A percentile compares a stretch with the other conserved stretches of the same genome.
phyloP scores from a whole-genome alignment of 2,888 invertebrate genomes.

The Cephus sareptanus region DNA sequence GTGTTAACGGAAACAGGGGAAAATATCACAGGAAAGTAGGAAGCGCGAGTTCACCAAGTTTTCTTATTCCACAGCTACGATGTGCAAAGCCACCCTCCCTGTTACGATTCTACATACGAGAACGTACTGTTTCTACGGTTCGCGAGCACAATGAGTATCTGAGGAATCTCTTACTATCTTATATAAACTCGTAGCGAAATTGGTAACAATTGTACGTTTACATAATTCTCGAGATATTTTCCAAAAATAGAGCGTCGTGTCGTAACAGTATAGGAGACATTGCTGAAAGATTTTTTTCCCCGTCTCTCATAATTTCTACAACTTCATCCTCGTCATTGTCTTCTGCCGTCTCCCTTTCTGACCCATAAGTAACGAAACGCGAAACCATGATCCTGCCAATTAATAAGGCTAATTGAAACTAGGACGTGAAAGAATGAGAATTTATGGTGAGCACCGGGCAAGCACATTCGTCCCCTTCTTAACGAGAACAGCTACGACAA shows the following conservation, averaged over 20 bases:
- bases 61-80: neutral
- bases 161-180: slow-evolving; percentile 15
- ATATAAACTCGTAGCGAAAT: slow-evolving; percentile 41
- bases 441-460: slow-evolving; percentile 38
- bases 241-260: neutral
- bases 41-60: neutral
- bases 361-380: slow-evolving; percentile 25
- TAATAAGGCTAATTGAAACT: slow-evolving; percentile 47
- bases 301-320: neutral
- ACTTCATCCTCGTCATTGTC: neutral
- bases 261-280: neutral
- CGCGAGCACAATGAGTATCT: neutral
- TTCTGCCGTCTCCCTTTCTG: neutral
- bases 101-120: neutral
- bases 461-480: neutral
- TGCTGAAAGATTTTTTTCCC: neutral
- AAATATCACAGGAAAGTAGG: neutral
- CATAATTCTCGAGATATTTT: slow-evolving; percentile 28
- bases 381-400: slow-evolving; percentile 40
- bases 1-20: neutral
- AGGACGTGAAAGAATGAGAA: slow-evolving; percentile 42
- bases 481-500: neutral
- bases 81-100: neutral
- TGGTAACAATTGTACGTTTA: slow-evolving; percentile 43
- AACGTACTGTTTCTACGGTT: neutral